Evolutionary conservation across 2,888 invertebrate genomes (phyloP).

Genomic region (Adelognathus sp.): DNA sequence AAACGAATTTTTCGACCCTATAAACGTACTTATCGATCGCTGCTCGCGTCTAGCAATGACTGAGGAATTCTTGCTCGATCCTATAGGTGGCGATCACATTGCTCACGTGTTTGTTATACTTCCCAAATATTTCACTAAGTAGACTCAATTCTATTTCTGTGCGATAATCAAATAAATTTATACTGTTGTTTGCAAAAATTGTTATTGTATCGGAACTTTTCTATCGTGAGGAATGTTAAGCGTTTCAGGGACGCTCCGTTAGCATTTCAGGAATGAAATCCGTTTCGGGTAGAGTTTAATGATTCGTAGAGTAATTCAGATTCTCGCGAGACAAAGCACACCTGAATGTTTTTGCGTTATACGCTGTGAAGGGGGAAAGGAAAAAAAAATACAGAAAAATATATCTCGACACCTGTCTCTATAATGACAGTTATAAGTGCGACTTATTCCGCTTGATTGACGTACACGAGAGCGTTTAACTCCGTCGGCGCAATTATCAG

Average conservation of each 20-base stretch:
- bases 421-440: slow-evolving; percentile 42
- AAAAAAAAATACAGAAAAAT: slow-evolving; percentile 28
- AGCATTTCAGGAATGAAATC: background rate
- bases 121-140: background rate
- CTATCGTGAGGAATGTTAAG: slow-evolving; percentile 7
- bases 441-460: slow-evolving; percentile 48
- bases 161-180: background rate
- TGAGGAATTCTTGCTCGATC: background rate
- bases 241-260: slow-evolving; percentile 8
- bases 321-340: background rate
- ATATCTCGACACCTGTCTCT: slow-evolving; percentile 42
- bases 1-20: background rate
- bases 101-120: background rate
- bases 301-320: slow-evolving; percentile 20
- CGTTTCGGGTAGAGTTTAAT: slow-evolving; percentile 20
- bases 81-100: background rate
- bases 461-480: slow-evolving; percentile 29
- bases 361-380: no score
- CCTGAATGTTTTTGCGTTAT: slow-evolving; percentile 30
- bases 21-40: background rate
- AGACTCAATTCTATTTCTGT: background rate
- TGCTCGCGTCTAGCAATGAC: background rate
- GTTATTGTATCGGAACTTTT: slow-evolving; percentile 13
- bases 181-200: background rate
- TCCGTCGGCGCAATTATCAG: slow-evolving; percentile 37